Evolutionary conservation across 1,140 invertebrate species (phyloP).

Genomic region (Vanessa atalanta): DNA sequence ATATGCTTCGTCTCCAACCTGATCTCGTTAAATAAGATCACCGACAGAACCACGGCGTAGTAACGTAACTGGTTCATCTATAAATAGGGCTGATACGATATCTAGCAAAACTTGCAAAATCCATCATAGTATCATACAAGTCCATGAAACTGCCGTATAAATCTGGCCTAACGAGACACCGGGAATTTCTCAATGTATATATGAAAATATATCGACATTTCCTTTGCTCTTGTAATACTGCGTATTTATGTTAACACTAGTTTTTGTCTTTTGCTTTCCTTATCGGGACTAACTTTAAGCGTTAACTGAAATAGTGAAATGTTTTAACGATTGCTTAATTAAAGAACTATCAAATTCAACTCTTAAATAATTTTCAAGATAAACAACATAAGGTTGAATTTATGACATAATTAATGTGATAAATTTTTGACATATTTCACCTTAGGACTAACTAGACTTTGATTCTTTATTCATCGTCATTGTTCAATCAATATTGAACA

Average conservation of each 20-base stretch:
- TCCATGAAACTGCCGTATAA: slow-evolving; percentile 12
- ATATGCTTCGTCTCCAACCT: background rate
- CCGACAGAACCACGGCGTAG: background rate
- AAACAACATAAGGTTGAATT: too few relatives aligned
- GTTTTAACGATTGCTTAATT: background rate
- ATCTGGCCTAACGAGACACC: slow-evolving; percentile 29
- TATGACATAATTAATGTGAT: too few relatives aligned
- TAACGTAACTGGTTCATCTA: background rate
- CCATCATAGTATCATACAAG: slow-evolving; percentile 2
- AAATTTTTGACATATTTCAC: too few relatives aligned
- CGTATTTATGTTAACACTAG: background rate
- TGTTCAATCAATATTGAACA: too few relatives aligned
- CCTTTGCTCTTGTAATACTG: background rate
- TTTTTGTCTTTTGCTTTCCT: background rate
- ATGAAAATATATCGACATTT: slow-evolving; percentile 30
- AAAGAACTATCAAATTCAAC: background rate
- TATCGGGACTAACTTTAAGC: background rate
- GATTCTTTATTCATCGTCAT: too few relatives aligned
- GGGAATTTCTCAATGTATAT: slow-evolving; percentile 24
- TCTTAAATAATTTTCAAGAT: too few relatives aligned
- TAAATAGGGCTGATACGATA: slow-evolving; percentile 13
- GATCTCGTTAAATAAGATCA: slow-evolving; percentile 1
- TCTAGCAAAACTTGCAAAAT: slow-evolving; percentile 27
- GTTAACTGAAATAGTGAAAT: background rate
- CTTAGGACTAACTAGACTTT: too few relatives aligned